Evolutionary conservation across 2,888 invertebrate species (phyloP).

Genomic region (Dryadula phaetusa): DNA sequence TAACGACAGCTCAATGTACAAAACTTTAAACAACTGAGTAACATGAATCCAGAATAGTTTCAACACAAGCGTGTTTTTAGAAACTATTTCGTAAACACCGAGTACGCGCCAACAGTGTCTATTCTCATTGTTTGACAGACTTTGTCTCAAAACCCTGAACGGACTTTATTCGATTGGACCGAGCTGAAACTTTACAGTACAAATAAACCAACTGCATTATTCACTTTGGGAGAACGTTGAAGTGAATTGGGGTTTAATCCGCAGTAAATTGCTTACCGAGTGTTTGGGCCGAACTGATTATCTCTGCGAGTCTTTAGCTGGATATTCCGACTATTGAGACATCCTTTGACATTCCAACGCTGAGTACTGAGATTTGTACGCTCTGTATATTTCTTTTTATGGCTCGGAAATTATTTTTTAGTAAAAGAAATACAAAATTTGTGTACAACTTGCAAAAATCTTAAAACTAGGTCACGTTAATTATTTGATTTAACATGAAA

Average conservation of each 20-base stretch:
- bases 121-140: conserved; percentile 23
- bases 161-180: conserved; percentile 54
- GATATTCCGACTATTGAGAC: conserved; percentile 51
- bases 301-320: conserved; percentile 50
- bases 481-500: not conserved
- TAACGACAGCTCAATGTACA: conserved; percentile 5
- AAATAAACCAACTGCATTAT: conserved; percentile 57
- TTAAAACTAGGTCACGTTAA: conserved; percentile 12
- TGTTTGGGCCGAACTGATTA: conserved; percentile 54
- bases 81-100: conserved; percentile 19
- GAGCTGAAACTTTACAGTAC: conserved; percentile 53
- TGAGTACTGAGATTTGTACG: conserved; percentile 9
- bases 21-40: not conserved
- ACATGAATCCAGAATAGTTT: conserved; percentile 11
- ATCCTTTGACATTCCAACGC: conserved; percentile 42
- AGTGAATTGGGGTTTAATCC: conserved; percentile 54
- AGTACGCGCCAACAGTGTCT: conserved; percentile 18
- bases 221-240: conserved; percentile 50
- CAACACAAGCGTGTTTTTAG: conserved; percentile 8
- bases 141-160: conserved; percentile 47
- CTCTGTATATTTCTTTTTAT: conserved; percentile 15
- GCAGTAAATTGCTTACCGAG: conserved; percentile 56
- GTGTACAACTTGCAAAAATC: not conserved
- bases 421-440: not conserved
- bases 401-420: not conserved